Conservation (phyloP, 2,888 invertebrate species). For the Tigriopus californicus region DNA sequence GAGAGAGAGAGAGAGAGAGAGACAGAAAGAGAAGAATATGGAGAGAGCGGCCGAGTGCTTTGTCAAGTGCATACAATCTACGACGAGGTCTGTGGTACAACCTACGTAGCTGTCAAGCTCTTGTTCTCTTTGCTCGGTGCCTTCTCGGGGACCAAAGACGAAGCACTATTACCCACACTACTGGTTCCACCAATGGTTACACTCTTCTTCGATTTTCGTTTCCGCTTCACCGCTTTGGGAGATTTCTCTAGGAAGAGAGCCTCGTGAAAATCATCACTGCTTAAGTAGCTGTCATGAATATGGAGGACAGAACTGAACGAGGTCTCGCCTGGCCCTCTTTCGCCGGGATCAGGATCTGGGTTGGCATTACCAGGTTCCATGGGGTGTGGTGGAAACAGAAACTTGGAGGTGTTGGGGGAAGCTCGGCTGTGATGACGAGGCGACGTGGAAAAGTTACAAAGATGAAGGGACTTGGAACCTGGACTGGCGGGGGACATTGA, state of each 20-base stretch:
- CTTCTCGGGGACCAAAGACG: no score
- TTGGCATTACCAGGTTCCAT: neutral
- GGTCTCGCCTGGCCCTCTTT: neutral
- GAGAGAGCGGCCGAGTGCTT: no score
- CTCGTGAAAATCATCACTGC: constrained; percentile 39
- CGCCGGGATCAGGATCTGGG: neutral
- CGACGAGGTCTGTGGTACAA: no score
- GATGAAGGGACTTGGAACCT: constrained; percentile 4
- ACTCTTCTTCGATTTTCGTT: constrained; percentile 21
- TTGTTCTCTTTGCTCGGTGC: no score
- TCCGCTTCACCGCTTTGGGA: constrained; percentile 31
- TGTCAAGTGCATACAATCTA: no score
- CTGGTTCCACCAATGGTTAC: no score
- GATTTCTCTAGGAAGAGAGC: constrained; percentile 36
- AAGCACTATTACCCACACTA: no score
- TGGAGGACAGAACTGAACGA: constrained; percentile 36
- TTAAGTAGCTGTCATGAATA: constrained; percentile 36
- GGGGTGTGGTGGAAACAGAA: neutral
- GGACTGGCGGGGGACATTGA: constrained; percentile 17
- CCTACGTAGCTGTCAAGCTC: no score
- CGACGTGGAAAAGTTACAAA: neutral
- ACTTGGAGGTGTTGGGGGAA: neutral
- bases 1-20: no score
- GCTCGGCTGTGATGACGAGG: neutral
- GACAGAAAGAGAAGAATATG: no score